Conservation (phyloP, 1,140 invertebrate species). For the Bombus balteatus region DNA sequence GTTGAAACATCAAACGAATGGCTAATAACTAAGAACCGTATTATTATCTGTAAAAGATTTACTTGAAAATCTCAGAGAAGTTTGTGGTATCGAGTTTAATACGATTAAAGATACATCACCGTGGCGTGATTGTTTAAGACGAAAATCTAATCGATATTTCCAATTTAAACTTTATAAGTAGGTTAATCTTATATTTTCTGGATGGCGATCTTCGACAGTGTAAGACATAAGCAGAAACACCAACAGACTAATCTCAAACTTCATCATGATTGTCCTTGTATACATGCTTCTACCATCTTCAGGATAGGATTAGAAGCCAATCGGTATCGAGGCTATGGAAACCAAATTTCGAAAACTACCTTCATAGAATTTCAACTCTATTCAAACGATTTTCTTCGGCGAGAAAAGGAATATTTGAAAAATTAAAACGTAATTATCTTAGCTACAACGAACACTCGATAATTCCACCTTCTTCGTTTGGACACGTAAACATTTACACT, state of each 20-base stretch:
- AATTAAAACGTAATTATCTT: neutral
- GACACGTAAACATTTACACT: too few species aligned
- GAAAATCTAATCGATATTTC: slow-evolving; percentile 14
- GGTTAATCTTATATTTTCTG: neutral
- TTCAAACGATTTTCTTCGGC: too few species aligned
- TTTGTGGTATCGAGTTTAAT: neutral
- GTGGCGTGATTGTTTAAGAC: neutral
- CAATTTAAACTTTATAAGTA: neutral
- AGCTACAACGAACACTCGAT: too few species aligned
- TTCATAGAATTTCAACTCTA: neutral
- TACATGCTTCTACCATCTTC: neutral
- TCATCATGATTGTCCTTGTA: neutral
- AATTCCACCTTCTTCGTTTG: too few species aligned
- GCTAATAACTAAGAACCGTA: neutral
- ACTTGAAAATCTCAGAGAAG: neutral
- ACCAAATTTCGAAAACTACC: neutral
- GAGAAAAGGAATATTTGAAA: neutral
- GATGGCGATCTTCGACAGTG: neutral
- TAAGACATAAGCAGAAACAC: slow-evolving; percentile 20
- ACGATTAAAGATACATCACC: neutral
- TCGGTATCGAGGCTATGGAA: neutral
- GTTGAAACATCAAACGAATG: too few species aligned
- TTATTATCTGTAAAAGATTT: neutral
- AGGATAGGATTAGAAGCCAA: slow-evolving; percentile 2
- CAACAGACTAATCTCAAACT: slow-evolving; percentile 26